Base-by-base conservation (phyloP, 2,888 invertebrate genomes). In the Chironomus riparius region DNA sequence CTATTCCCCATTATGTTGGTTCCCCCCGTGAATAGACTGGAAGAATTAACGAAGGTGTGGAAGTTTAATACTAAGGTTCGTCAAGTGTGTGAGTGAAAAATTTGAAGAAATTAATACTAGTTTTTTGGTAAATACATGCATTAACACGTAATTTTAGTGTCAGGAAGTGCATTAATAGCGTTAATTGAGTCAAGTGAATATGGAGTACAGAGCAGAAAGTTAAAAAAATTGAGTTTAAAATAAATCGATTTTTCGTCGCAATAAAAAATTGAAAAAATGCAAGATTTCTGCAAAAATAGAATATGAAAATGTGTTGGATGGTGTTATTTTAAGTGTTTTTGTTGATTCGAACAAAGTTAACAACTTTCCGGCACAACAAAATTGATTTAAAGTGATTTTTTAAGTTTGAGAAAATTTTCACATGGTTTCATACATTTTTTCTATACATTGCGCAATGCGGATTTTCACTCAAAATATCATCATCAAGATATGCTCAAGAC, bases 381-480 rank as follows among this genome's bases (percentile, higher is more conserved):
- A 21, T 15, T 24, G 7, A 18, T 10, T 71, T 22, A 18, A 38
- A 28, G 5, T 7, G 28, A 28, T 18, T 38, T 73, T 18, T 62
- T 15, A 12, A 15, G 4, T 28, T 21, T 62, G n/a, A 62, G 12
- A 50, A n/a, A 47, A 10, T 65, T 73, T 73, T 65, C 73, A 73
- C 73, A 62, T 73, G 73, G 73, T 71, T 71, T 38, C 38, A 38
- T 38, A 38, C 38, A 10, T 38, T 38, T 38, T 38, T 28, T 38
- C 61, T 38, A 24, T 56, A 47, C 56, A 24, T 71, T 71, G 71
- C 71, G 71, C 71, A 71, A 71, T 71, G 71, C 71, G 61, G 71
- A 71, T 61, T 71, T 71, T 65, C 65, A 21, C 56, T 56, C 7
- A 15, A 56, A 56, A 56, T 18, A 56, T 56, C 56, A 56, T 18